Percentiles rank a stretch among this genome's conserved stretches.
phyloP scores from a whole-genome alignment of 92 coral and sea anemone genomes.

The Palythoa caribaeorum region DNA sequence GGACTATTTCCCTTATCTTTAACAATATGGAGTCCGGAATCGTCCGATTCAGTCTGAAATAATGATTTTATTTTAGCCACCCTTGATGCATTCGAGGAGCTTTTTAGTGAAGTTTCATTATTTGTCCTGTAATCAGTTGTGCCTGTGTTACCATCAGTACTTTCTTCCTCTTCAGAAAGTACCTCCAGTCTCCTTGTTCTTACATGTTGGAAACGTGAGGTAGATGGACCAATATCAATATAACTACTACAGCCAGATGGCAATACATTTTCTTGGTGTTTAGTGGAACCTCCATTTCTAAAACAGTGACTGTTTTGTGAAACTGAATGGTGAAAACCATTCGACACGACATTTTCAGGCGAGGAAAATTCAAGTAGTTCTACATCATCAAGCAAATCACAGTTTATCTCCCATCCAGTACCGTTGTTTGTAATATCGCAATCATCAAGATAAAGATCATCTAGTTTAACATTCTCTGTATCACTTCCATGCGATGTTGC shows the following conservation, averaged over 20 bases:
- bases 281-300: neutral
- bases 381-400: constrained; percentile 33
- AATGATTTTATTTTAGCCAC: constrained; percentile 36
- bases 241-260: neutral
- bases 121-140: neutral
- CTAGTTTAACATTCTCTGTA: neutral
- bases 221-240: neutral
- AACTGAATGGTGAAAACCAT: neutral
- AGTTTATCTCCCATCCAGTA: constrained; percentile 36
- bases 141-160: constrained; percentile 46
- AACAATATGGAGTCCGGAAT: neutral
- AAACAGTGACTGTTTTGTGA: neutral
- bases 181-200: constrained; percentile 76
- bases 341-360: neutral
- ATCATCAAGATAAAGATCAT: constrained; percentile 26
- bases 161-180: constrained; percentile 80
- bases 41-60: neutral
- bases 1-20: neutral
- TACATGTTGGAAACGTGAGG: constrained; percentile 11
- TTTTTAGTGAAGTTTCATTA: neutral
- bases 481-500: neutral
- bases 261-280: neutral
- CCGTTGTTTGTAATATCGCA: neutral
- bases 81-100: constrained; percentile 16
- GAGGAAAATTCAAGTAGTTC: neutral